Evolutionary conservation across 2,888 invertebrate genomes (phyloP).

Genomic region (Abscondita cerata): DNA sequence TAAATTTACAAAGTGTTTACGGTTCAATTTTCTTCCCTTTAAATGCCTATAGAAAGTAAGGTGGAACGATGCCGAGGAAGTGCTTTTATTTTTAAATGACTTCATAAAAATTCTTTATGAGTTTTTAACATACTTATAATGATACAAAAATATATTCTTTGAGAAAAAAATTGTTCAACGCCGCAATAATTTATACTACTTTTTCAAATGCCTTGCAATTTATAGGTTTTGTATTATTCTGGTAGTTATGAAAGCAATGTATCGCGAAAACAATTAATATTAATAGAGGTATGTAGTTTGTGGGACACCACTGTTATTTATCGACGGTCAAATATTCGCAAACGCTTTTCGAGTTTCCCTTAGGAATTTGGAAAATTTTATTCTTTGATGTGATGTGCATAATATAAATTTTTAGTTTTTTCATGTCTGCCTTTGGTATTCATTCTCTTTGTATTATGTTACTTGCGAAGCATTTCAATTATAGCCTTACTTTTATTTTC

Average conservation of each 20-base stretch:
- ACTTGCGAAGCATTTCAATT: too few relatives aligned
- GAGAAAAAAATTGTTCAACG: not conserved
- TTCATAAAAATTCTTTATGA: conserved; percentile 30
- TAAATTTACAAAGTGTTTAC: conserved; percentile 30
- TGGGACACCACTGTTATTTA: conserved; percentile 34
- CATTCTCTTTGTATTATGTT: too few relatives aligned
- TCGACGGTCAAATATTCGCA: conserved; percentile 38
- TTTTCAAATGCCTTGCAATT: conserved; percentile 8
- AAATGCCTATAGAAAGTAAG: conserved; percentile 20
- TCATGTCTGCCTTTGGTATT: too few relatives aligned
- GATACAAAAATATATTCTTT: not conserved
- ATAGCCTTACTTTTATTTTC: too few relatives aligned
- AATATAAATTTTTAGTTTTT: too few relatives aligned
- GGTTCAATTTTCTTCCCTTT: conserved; percentile 27
- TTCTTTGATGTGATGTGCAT: too few relatives aligned
- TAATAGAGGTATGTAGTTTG: conserved; percentile 27
- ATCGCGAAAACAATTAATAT: conserved; percentile 24
- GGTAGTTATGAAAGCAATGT: conserved; percentile 19
- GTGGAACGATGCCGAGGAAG: conserved; percentile 15
- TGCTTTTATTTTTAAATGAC: conserved; percentile 23
- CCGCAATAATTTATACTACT: not conserved
- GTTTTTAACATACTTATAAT: conserved; percentile 25
- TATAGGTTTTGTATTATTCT: conserved; percentile 16
- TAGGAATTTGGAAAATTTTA: conserved; percentile 1
- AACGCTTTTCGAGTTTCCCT: conserved; percentile 13